A percentile compares a stretch with the other conserved stretches of the same genome.
phyloP scores from a whole-genome alignment of 2,888 invertebrate genomes.

The Acronicta aceris region DNA sequence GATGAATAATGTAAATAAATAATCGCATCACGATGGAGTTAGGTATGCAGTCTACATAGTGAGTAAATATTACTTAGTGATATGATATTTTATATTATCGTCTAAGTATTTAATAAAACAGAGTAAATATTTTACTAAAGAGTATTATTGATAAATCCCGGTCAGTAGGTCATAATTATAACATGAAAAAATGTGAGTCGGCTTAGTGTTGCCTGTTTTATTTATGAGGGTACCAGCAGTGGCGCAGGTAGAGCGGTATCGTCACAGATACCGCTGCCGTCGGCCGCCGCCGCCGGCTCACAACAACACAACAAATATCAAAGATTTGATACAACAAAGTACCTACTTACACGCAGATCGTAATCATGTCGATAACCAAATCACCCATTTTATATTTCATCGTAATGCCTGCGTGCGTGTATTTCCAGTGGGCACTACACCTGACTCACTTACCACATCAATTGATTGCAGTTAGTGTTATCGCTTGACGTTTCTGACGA shows the following conservation, averaged over 20 bases:
- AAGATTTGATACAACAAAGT: constrained; percentile 53
- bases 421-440: constrained; percentile 14
- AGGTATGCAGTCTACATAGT: constrained; percentile 68
- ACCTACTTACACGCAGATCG: constrained; percentile 41
- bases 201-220: constrained; percentile 61
- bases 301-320: constrained; percentile 15
- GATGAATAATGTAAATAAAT: constrained; percentile 58
- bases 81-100: constrained; percentile 85
- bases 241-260: constrained; percentile 46
- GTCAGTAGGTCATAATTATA: constrained; percentile 69
- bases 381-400: constrained; percentile 38
- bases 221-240: constrained; percentile 58
- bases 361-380: constrained; percentile 29
- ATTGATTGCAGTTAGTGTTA: constrained; percentile 25
- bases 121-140: constrained; percentile 84
- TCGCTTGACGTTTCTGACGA: constrained; percentile 29
- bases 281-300: constrained; percentile 9
- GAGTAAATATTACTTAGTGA: constrained; percentile 80
- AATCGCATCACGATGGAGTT: constrained; percentile 49
- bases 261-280: not conserved
- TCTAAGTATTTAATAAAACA: constrained; percentile 86
- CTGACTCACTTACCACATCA: constrained; percentile 20
- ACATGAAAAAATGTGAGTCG: constrained; percentile 55
- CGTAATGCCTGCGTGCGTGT: constrained; percentile 36
- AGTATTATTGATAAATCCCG: constrained; percentile 80